Conservation (phyloP, 2,113 vertebrate species). For the Eleginops maclovinus region DNA sequence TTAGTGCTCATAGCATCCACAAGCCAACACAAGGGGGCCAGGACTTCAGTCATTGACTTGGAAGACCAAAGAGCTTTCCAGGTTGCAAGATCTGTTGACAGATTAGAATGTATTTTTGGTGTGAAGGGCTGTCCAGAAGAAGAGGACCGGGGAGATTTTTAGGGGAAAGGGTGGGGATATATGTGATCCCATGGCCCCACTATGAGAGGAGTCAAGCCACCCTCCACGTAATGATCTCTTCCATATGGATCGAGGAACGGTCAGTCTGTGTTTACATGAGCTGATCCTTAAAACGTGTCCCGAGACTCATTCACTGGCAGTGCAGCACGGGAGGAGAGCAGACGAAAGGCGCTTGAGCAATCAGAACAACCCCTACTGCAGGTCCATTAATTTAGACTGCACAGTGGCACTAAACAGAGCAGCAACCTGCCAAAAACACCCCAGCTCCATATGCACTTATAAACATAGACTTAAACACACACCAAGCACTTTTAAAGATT, state of each 20-base stretch:
- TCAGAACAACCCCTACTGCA: slow-evolving; percentile 60
- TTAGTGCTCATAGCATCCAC: slow-evolving; percentile 9
- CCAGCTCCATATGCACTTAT: slow-evolving; percentile 24
- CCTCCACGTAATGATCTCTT: slow-evolving; percentile 74
- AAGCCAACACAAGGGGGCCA: slow-evolving; percentile 29
- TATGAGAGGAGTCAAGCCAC: slow-evolving; percentile 67
- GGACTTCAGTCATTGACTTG: slow-evolving; percentile 27
- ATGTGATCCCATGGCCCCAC: slow-evolving; percentile 58
- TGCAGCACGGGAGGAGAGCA: slow-evolving; percentile 43
- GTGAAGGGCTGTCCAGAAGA: slow-evolving; percentile 40
- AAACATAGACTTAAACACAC: slow-evolving; percentile 55
- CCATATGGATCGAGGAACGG: slow-evolving; percentile 78
- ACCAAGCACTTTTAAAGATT: slow-evolving; percentile 67
- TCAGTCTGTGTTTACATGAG: slow-evolving; percentile 75
- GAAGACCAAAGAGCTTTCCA: slow-evolving; percentile 41
- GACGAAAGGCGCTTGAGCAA: slow-evolving; percentile 55
- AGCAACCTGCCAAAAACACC: slow-evolving; percentile 60
- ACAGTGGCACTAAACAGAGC: slow-evolving; percentile 68
- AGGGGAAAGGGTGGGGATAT: slow-evolving; percentile 47
- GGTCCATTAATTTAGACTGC: slow-evolving; percentile 62
- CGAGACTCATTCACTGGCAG: slow-evolving; percentile 55
- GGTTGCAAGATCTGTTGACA: slow-evolving; percentile 68
- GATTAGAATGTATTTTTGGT: slow-evolving; percentile 63
- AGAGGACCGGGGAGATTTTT: slow-evolving; percentile 50
- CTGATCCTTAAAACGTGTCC: slow-evolving; percentile 73